Evolutionary conservation across 2,797 vertebrate genomes (phyloP).

Genomic region (Lithobates sylvaticus): DNA sequence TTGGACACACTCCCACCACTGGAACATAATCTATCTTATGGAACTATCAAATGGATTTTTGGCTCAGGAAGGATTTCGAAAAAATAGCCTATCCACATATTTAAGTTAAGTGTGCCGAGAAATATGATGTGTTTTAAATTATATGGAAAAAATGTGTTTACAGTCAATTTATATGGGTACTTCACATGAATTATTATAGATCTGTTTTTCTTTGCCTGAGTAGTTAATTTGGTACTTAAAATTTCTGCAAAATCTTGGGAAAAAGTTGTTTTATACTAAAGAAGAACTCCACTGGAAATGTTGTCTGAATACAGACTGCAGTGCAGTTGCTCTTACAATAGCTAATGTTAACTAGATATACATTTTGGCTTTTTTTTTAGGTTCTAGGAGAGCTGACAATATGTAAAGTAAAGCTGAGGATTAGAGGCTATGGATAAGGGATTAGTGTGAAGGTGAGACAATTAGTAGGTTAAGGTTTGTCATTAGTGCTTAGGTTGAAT

Average conservation of each 20-base stretch:
- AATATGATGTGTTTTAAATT: slow-evolving; percentile 31
- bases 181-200: background rate
- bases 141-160: slow-evolving; percentile 9
- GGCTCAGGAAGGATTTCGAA: background rate
- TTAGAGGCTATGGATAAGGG: no score
- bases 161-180: background rate
- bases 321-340: no score
- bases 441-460: no score
- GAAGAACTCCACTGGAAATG: background rate
- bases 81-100: slow-evolving; percentile 7
- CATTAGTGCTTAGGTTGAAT: no score
- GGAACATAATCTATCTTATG: slow-evolving; percentile 14
- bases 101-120: slow-evolving; percentile 3
- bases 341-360: no score
- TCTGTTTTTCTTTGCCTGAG: background rate
- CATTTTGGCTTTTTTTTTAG: no score
- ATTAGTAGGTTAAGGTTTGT: no score
- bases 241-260: background rate
- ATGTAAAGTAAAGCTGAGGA: no score
- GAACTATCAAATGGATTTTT: slow-evolving; percentile 2
- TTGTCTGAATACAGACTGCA: background rate
- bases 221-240: background rate
- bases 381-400: no score
- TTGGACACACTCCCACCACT: slow-evolving; percentile 22
- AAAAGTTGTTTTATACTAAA: background rate